Conservation (phyloP, 2,113 vertebrate genomes). For the Brevimyrus niger region DNA sequence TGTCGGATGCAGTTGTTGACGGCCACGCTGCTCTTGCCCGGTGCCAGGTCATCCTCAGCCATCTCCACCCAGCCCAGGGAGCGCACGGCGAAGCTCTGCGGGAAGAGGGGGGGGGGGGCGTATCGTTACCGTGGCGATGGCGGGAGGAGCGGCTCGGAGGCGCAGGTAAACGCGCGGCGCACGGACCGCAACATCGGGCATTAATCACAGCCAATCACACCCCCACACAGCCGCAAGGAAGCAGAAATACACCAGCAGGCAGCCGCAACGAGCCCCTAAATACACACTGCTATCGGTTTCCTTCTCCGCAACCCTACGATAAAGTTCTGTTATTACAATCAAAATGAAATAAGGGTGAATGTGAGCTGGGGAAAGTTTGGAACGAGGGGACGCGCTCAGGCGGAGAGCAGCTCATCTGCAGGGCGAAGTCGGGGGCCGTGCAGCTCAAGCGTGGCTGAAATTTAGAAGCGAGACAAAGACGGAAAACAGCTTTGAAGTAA, state of each 20-base stretch:
- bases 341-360: not conserved
- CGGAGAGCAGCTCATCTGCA: not conserved
- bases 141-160: not conserved
- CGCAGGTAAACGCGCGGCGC: not conserved
- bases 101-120: not conserved
- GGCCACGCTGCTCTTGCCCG: constrained; percentile 81
- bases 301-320: not conserved
- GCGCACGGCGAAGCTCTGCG: constrained; percentile 83
- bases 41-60: constrained; percentile 82
- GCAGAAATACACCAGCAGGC: not conserved
- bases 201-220: not conserved
- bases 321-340: not conserved
- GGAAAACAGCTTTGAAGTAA: not conserved
- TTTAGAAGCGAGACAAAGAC: not conserved
- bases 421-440: not conserved
- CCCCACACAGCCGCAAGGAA: not conserved
- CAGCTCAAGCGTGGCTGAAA: not conserved
- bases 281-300: not conserved
- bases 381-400: not conserved
- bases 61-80: constrained; percentile 97
- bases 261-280: not conserved
- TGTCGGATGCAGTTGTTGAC: constrained; percentile 95
- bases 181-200: not conserved
- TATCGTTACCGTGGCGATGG: not conserved
- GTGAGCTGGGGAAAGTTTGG: not conserved